Percentiles rank a stretch among this genome's conserved stretches.
phyloP scores from a whole-genome alignment of 2,888 invertebrate genomes.

The Hydrotaea diabolus region DNA sequence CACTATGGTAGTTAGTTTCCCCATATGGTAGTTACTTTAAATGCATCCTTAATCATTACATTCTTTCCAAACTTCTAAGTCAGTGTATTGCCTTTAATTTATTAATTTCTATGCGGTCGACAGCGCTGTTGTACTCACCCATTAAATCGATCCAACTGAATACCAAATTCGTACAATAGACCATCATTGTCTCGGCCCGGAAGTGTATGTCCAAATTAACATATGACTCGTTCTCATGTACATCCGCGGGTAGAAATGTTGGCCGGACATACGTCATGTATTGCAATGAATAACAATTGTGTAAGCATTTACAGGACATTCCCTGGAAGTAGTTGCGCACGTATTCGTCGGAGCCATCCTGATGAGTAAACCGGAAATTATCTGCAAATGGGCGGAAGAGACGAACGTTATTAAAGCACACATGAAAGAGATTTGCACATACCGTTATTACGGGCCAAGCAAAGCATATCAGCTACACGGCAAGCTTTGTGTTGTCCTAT shows the following conservation, averaged over 20 bases:
- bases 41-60: too few species aligned
- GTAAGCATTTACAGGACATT: slow-evolving; percentile 79
- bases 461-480: slow-evolving; percentile 74
- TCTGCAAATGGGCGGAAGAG: slow-evolving; percentile 70
- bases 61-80: too few species aligned
- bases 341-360: slow-evolving; percentile 73
- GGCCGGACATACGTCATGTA: slow-evolving; percentile 76
- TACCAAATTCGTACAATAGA: slow-evolving; percentile 81
- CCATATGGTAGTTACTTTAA: too few species aligned
- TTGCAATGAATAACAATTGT: slow-evolving; percentile 79
- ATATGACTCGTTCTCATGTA: slow-evolving; percentile 75
- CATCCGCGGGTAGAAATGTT: slow-evolving; percentile 74
- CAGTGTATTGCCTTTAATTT: not conserved
- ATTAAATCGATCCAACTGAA: slow-evolving; percentile 81
- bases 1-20: too few species aligned
- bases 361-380: slow-evolving; percentile 73
- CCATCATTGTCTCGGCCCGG: slow-evolving; percentile 79
- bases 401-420: not conserved
- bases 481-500: slow-evolving; percentile 74
- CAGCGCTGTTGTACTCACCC: slow-evolving; percentile 76
- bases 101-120: slow-evolving; percentile 11
- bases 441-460: slow-evolving; percentile 77
- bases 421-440: slow-evolving; percentile 49
- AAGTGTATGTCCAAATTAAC: slow-evolving; percentile 81
- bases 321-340: slow-evolving; percentile 75